Percentiles rank a stretch among this genome's conserved stretches.
Conservation (phyloP, 2,113 vertebrate genomes). For the Lasiurus borealis region DNA sequence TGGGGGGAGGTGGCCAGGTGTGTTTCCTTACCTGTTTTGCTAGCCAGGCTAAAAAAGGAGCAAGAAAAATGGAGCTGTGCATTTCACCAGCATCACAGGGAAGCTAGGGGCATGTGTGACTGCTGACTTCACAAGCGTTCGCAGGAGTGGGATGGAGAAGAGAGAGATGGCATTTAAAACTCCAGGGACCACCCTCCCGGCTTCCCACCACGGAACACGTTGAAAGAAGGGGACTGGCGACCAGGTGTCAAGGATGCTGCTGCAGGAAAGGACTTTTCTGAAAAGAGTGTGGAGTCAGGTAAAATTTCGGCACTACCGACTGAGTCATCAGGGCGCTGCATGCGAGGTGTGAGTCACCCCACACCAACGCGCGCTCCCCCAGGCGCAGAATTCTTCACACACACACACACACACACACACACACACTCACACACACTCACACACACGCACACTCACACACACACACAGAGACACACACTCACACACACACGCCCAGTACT, state of each 20-base stretch:
- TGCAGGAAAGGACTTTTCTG: background rate
- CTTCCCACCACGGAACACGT: background rate
- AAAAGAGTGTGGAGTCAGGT: background rate
- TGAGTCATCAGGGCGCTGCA: conserved; percentile 66
- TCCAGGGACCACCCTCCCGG: background rate
- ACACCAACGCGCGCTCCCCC: conserved; percentile 29
- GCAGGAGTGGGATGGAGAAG: background rate
- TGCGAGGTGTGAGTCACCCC: conserved; percentile 68
- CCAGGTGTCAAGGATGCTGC: conserved; percentile 49
- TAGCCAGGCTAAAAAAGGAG: background rate
- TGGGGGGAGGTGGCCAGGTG: background rate
- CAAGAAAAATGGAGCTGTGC: background rate
- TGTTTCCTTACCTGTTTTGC: background rate
- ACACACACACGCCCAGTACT: background rate
- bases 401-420: too few relatives aligned
- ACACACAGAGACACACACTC: too few relatives aligned
- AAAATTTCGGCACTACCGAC: conserved; percentile 35
- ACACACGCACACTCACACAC: too few relatives aligned
- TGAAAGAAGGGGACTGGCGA: background rate
- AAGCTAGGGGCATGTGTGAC: background rate
- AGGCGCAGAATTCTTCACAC: conserved; percentile 62
- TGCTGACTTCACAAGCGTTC: conserved; percentile 37
- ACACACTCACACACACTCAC: too few relatives aligned
- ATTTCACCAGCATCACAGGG: conserved; percentile 41
- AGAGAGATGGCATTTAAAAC: background rate